Conservation (phyloP, 2,888 invertebrate species). For the Metallyticus violacea region DNA sequence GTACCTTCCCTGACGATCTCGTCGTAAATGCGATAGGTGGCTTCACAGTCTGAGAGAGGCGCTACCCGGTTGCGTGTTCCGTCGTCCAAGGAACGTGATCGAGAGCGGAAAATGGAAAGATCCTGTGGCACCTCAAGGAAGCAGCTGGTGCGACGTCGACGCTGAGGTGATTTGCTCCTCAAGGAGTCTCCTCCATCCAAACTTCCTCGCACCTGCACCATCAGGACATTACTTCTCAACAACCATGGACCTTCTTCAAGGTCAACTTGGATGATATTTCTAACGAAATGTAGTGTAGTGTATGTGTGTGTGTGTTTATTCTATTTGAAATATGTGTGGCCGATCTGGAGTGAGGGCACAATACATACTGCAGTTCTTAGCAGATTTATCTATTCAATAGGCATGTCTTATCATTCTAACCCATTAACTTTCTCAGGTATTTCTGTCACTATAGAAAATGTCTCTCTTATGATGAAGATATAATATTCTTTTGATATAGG, state of each 20-base stretch:
- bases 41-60: conserved; percentile 70
- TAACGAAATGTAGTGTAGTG: neutral
- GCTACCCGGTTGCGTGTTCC: conserved; percentile 49
- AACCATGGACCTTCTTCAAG: neutral
- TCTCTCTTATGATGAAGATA: too few species aligned
- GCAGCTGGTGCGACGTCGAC: conserved; percentile 34
- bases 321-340: too few species aligned
- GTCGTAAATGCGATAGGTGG: conserved; percentile 79
- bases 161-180: conserved; percentile 17
- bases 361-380: too few species aligned
- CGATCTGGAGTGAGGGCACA: too few species aligned
- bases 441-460: too few species aligned
- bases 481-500: too few species aligned
- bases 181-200: conserved; percentile 10
- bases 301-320: neutral
- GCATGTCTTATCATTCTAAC: too few species aligned
- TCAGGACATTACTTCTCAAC: neutral
- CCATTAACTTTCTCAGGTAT: too few species aligned
- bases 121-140: conserved; percentile 50
- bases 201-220: conserved; percentile 7
- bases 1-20: conserved; percentile 72
- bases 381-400: too few species aligned
- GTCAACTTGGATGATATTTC: neutral
- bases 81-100: conserved; percentile 76
- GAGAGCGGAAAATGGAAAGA: conserved; percentile 65